Evolutionary conservation across 2,113 vertebrate genomes (phyloP).

Genomic region (Platichthys flesus): DNA sequence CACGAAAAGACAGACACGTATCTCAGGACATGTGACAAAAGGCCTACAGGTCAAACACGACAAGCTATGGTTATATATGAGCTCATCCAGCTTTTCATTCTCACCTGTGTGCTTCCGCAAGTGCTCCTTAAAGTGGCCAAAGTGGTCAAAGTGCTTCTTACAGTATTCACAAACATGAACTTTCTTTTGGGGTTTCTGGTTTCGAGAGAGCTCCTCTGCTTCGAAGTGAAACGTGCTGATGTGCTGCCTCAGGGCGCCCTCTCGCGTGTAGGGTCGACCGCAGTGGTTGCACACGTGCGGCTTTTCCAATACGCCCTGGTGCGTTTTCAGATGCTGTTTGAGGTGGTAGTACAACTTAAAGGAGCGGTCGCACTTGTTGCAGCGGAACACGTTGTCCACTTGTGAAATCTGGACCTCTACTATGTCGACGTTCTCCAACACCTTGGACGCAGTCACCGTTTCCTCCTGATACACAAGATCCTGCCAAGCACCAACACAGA

Average conservation of each 20-base stretch:
- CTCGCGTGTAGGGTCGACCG: slow-evolving; percentile 94
- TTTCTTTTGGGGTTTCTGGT: slow-evolving; percentile 92
- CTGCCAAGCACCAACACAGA: slow-evolving; percentile 24
- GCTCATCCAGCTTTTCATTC: background rate
- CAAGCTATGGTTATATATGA: background rate
- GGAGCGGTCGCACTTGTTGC: slow-evolving; percentile 94
- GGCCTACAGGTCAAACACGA: background rate
- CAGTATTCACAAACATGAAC: slow-evolving; percentile 97
- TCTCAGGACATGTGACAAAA: background rate
- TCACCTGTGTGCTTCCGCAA: slow-evolving; percentile 95
- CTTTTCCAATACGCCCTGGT: slow-evolving; percentile 83
- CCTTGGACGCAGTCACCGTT: slow-evolving; percentile 88
- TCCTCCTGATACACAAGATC: slow-evolving; percentile 87
- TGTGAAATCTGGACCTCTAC: slow-evolving; percentile 99
- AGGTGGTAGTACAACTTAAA: slow-evolving; percentile 99
- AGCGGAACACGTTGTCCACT: slow-evolving; percentile 94
- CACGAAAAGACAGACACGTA: slow-evolving; percentile 5
- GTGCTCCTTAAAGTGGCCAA: slow-evolving; percentile 98
- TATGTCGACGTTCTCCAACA: slow-evolving; percentile 94
- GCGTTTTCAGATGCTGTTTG: slow-evolving; percentile 97
- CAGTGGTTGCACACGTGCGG: slow-evolving; percentile 92
- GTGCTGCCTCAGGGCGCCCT: slow-evolving; percentile 96
- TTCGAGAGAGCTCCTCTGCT: slow-evolving; percentile 87
- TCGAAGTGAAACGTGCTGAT: slow-evolving; percentile 92
- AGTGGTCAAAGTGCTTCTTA: slow-evolving; percentile 97